phyloP scores from a whole-genome alignment of 2,888 invertebrate genomes.

The Stramonita haemastoma region DNA sequence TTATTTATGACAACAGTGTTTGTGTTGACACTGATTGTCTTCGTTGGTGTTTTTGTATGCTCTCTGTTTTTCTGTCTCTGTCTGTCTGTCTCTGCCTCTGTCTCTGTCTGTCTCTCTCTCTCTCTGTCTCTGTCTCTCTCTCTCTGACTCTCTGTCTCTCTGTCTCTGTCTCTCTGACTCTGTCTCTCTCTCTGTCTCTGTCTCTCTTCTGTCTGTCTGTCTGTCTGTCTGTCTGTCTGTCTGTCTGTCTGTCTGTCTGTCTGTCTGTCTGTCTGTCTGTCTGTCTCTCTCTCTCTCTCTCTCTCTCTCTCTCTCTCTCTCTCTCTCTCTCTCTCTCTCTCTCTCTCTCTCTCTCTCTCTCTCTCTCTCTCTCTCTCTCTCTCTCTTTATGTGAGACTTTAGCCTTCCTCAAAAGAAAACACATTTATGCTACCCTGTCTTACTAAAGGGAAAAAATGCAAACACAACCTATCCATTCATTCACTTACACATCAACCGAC shows the following conservation, averaged over 20 bases:
- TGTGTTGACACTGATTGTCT: neutral
- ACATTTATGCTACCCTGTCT: no score
- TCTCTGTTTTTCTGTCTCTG: neutral
- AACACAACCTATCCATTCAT: no score
- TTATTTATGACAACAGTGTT: neutral
- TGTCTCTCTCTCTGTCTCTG: neutral
- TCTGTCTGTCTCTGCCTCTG: no score
- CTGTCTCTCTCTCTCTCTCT: neutral
- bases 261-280: neutral
- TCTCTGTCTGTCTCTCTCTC: neutral
- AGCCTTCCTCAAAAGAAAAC: no score
- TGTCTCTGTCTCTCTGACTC: neutral
- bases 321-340: conserved; percentile 11
- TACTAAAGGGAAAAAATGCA: no score
- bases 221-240: neutral
- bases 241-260: neutral
- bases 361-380: conserved; percentile 16
- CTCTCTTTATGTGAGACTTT: neutral
- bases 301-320: neutral
- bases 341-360: conserved; percentile 12
- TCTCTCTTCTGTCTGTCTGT: neutral
- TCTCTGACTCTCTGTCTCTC: neutral
- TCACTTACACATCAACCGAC: no score
- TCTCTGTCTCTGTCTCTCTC: neutral
- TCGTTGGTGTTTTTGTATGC: neutral